phyloP scores from a whole-genome alignment of 2,888 invertebrate genomes.

The Adelognathus sp. region DNA sequence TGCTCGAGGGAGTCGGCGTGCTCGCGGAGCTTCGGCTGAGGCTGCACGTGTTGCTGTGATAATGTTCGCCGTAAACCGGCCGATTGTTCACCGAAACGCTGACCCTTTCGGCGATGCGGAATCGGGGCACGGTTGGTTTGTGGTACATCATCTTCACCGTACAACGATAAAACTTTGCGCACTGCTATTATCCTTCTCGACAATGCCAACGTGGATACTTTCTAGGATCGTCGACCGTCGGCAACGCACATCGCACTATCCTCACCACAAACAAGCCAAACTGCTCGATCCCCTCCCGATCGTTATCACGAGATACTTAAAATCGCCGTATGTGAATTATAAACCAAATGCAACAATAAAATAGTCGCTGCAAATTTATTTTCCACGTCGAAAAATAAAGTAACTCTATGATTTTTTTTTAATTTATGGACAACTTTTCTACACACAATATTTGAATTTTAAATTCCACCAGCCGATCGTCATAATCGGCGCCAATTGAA shows the following conservation, averaged over 20 bases:
- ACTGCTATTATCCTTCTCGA: constrained; percentile 13
- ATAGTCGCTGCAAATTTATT: no score
- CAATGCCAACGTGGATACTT: not conserved
- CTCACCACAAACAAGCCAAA: not conserved
- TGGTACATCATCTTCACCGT: constrained; percentile 80
- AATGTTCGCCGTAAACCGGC: constrained; percentile 76
- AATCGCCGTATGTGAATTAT: no score
- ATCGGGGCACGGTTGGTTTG: constrained; percentile 79
- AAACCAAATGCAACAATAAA: no score
- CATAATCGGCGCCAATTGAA: not conserved
- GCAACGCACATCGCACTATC: constrained; percentile 8
- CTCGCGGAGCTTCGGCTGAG: constrained; percentile 69
- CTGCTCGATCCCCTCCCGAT: not conserved
- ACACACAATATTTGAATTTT: no score
- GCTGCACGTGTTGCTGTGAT: constrained; percentile 76
- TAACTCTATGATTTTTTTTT: no score
- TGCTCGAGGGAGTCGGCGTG: constrained; percentile 74
- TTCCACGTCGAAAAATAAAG: no score
- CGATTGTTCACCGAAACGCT: constrained; percentile 77
- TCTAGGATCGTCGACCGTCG: constrained; percentile 28
- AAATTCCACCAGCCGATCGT: no score
- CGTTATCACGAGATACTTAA: not conserved
- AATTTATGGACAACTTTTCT: no score
- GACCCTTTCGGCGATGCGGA: constrained; percentile 79
- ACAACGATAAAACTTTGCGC: constrained; percentile 1